These are phyloP conservation scores for Patiria miniata DNA, from an alignment of 35 echinoderm and acorn worm species.

Conservation along the genomic window DNA sequence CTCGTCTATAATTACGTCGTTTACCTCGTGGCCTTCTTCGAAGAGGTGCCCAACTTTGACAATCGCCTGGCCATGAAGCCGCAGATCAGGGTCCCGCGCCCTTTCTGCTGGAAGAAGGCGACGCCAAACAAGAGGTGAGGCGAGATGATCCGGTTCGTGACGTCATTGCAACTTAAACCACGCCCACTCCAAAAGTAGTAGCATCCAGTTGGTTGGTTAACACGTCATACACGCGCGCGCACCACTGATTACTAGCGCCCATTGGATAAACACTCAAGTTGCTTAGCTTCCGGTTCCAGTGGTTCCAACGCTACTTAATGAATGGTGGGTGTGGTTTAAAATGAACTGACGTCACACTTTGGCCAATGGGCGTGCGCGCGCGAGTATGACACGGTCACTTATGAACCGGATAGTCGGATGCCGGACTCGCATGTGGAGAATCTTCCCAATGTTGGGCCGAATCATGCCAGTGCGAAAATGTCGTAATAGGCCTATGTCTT, in stretches of 20 bases:
- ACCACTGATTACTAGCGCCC: too few relatives aligned
- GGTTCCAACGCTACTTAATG: too few relatives aligned
- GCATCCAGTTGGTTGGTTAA: background rate
- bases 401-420: too few relatives aligned
- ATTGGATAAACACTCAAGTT: background rate
- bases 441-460: too few relatives aligned
- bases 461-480: too few relatives aligned
- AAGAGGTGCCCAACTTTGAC: conserved; percentile 28
- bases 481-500: too few relatives aligned
- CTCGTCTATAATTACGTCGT: conserved; percentile 49
- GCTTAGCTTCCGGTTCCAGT: background rate
- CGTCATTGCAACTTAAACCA: background rate
- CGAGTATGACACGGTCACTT: too few relatives aligned
- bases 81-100: background rate
- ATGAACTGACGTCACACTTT: too few relatives aligned
- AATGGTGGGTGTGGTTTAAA: too few relatives aligned
- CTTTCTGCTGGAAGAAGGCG: conserved; percentile 19
- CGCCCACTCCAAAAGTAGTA: background rate
- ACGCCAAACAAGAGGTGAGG: conserved; percentile 23
- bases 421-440: too few relatives aligned
- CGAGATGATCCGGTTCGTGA: background rate
- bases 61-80: background rate
- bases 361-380: background rate
- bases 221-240: background rate
- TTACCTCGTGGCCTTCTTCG: conserved; percentile 41